These are phyloP conservation scores for Agonopterix subpropinquella DNA, from an alignment of 2,888 invertebrate species.

Conservation along the genomic window DNA sequence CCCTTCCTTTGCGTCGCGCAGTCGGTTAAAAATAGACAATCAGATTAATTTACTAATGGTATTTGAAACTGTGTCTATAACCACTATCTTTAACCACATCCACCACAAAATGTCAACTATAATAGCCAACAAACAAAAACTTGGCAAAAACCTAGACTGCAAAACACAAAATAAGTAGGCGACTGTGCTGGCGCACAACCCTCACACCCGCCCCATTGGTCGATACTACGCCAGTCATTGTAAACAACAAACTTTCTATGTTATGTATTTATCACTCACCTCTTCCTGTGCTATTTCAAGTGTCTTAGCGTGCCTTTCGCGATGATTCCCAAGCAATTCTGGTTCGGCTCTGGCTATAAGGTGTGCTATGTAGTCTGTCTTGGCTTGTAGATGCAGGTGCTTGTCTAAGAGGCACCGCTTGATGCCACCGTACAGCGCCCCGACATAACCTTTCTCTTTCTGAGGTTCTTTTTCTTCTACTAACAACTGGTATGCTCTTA, in stretches of 20 bases:
- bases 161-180: too few relatives aligned
- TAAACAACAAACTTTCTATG: not conserved
- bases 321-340: constrained; percentile 89
- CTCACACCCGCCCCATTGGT: too few relatives aligned
- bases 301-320: constrained; percentile 97
- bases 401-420: constrained; percentile 89
- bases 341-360: constrained; percentile 94
- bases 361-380: constrained; percentile 91
- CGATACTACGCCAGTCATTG: too few relatives aligned
- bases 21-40: too few relatives aligned
- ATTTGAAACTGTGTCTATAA: too few relatives aligned
- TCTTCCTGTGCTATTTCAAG: constrained; percentile 97
- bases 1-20: too few relatives aligned
- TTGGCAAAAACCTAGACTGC: too few relatives aligned
- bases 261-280: constrained; percentile 25
- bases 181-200: too few relatives aligned
- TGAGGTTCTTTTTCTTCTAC: constrained; percentile 88
- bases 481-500: constrained; percentile 89
- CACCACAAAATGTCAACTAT: too few relatives aligned
- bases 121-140: too few relatives aligned
- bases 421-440: constrained; percentile 90
- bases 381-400: constrained; percentile 91
- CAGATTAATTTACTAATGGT: too few relatives aligned
- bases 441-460: constrained; percentile 93
- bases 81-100: too few relatives aligned